Evolutionary conservation across 2,888 invertebrate species (phyloP), one percentile per base, ranked within the genome.

Genomic region (Thereva unica): DNA sequence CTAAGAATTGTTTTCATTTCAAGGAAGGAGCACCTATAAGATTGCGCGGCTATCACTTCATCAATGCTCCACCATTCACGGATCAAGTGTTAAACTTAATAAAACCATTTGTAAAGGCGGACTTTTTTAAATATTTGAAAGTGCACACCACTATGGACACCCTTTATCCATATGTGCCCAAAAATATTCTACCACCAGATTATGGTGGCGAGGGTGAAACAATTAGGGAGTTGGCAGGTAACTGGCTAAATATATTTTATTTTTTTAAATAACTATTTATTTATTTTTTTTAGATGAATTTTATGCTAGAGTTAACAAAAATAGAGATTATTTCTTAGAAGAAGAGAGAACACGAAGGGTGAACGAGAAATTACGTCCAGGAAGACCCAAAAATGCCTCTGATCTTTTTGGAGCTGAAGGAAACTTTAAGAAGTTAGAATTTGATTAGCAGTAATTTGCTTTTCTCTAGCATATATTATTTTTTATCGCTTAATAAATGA

Each of bases 31-130:
- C 89, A 81, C 84, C 91, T 0, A 83, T 89, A 4, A 84, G 88
- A 44, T 78, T 91, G 1, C 86, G 87, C 73, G 87, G 85, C 0
- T 80, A 91, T 4, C 90, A 90, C 75, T 89, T 90, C 71, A 78
- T 89, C 68, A 90, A 88, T 74, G 86, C 88, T 0, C 86, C 88
- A 0, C 81, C 84, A 1, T 87, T 89, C 71, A 86, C 90, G 83
- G 91, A 91, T 73, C 86, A 86, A 73, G 77, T 91, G 67, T 76
- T 91, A 80, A 84, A 86, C 68, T 74, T 91, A 71, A 83, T 91
- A 80, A 86, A 82, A 75, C 91, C 91, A 0, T 90, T 91, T 74
- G 85, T 91, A 84, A 89, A 87, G 75, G 89, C 89, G 73, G 84
- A 86, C 45, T 77, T 91, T 0, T 71, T 83, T 59, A 81, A 81